These are phyloP conservation scores for Heliocidaris erythrogramma DNA, from an alignment of 35 echinoderm and acorn worm genomes.

Conservation along the genomic window DNA sequence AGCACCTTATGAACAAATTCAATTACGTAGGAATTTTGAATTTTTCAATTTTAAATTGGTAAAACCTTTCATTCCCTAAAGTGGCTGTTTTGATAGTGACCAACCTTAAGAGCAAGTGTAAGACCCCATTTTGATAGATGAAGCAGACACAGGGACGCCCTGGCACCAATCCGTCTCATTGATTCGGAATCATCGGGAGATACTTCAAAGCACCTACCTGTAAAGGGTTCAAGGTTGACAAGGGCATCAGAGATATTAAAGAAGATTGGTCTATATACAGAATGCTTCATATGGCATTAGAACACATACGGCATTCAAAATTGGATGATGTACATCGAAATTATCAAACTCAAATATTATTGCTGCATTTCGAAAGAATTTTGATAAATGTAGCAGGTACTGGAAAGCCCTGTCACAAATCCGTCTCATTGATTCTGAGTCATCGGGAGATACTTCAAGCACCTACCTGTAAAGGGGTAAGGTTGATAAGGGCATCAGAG, in stretches of 20 bases:
- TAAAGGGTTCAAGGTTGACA: background rate
- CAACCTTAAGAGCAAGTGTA: conserved; percentile 87
- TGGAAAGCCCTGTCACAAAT: conserved; percentile 74
- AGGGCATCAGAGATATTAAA: background rate
- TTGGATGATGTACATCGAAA: too few species aligned
- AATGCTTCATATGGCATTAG: too few species aligned
- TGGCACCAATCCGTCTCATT: conserved; percentile 80
- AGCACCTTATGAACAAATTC: too few species aligned
- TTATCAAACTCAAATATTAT: too few species aligned
- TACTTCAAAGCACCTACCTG: conserved; percentile 86
- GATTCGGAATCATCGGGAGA: conserved; percentile 78
- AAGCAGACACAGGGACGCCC: conserved; percentile 75
- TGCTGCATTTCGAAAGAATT: conserved; percentile 25
- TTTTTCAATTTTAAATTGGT: too few species aligned
- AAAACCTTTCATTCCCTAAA: too few species aligned
- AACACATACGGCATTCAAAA: too few species aligned
- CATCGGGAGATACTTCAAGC: conserved; percentile 75
- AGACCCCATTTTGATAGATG: conserved; percentile 96
- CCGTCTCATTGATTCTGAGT: conserved; percentile 72
- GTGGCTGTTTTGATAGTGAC: background rate
- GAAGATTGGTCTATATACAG: too few species aligned
- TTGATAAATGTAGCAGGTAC: conserved; percentile 83
- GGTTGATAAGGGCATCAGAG: background rate
- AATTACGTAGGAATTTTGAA: too few species aligned
- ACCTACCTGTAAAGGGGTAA: conserved; percentile 48